Percentiles rank a stretch among this genome's conserved stretches.
Evolutionary conservation across 2,797 vertebrate genomes (phyloP).

Genomic region (Semotilus atromaculatus): DNA sequence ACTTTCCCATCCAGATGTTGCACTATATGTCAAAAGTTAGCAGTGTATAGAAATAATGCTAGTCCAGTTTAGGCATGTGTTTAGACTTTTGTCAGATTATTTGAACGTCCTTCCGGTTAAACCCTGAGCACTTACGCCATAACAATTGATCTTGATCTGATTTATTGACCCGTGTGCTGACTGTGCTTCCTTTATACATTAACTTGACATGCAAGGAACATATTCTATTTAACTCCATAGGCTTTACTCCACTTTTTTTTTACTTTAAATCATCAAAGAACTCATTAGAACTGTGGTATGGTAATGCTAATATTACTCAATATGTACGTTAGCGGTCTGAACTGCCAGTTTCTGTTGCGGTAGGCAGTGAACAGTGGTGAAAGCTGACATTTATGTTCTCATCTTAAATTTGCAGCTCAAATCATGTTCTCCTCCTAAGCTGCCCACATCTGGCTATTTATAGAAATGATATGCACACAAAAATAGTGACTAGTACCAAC

Average conservation of each 20-base stretch:
- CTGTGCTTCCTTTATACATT: not conserved
- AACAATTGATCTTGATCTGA: constrained; percentile 28
- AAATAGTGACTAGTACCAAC: constrained; percentile 25
- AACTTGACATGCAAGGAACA: not conserved
- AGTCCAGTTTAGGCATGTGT: not conserved
- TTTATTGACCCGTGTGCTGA: constrained; percentile 21
- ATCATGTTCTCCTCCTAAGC: constrained; percentile 5
- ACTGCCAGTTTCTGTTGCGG: constrained; percentile 14
- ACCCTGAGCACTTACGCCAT: constrained; percentile 13
- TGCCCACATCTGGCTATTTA: constrained; percentile 48
- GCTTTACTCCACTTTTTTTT: not conserved
- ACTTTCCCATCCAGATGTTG: not conserved
- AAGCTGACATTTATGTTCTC: constrained; percentile 5
- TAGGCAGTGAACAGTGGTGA: constrained; percentile 21
- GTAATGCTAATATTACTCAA: not conserved
- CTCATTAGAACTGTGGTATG: not conserved
- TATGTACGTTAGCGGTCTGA: not conserved
- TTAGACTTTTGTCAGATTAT: not conserved
- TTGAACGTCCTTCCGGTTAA: constrained; percentile 57
- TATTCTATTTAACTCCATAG: not conserved
- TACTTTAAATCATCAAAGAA: not conserved
- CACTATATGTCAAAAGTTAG: not conserved
- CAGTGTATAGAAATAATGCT: not conserved
- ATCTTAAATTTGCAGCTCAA: constrained; percentile 2
- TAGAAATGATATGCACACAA: constrained; percentile 16